phyloP scores from a whole-genome alignment of 2,888 invertebrate genomes.

The Philaethria dido region DNA sequence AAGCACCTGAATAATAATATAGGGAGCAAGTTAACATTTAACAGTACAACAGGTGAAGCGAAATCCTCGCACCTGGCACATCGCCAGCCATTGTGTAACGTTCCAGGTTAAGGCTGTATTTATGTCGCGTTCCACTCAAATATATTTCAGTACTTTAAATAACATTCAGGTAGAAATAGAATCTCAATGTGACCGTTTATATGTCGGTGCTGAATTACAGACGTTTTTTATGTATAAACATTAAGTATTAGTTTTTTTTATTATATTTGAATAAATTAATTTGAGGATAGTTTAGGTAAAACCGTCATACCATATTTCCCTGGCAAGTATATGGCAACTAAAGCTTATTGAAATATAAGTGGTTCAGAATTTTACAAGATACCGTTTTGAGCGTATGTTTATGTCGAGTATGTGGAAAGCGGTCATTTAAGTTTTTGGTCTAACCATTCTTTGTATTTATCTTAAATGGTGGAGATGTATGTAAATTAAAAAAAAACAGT shows the following conservation, averaged over 20 bases:
- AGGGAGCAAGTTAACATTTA: conserved; percentile 21
- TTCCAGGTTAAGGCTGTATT: conserved; percentile 43
- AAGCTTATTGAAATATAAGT: background rate
- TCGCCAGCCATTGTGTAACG: conserved; percentile 43
- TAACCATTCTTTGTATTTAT: background rate
- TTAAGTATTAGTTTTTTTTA: too few species aligned
- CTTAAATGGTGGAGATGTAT: background rate
- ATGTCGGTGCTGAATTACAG: background rate
- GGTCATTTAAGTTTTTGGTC: background rate
- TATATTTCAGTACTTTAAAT: conserved; percentile 25
- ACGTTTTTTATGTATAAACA: conserved; percentile 2
- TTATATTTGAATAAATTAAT: too few species aligned
- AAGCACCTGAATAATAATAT: conserved; percentile 1
- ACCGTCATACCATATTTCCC: too few species aligned
- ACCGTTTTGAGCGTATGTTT: background rate
- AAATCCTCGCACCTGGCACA: conserved; percentile 38
- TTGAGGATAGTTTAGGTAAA: too few species aligned
- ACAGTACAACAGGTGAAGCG: conserved; percentile 38
- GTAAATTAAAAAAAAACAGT: too few species aligned
- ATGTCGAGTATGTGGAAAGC: background rate
- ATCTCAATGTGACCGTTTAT: background rate
- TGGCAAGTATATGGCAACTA: background rate
- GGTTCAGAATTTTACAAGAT: background rate
- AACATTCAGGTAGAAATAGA: conserved; percentile 13
- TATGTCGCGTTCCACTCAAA: conserved; percentile 27